Conservation (phyloP, 2,797 vertebrate genomes). For the Nannoperca australis region DNA sequence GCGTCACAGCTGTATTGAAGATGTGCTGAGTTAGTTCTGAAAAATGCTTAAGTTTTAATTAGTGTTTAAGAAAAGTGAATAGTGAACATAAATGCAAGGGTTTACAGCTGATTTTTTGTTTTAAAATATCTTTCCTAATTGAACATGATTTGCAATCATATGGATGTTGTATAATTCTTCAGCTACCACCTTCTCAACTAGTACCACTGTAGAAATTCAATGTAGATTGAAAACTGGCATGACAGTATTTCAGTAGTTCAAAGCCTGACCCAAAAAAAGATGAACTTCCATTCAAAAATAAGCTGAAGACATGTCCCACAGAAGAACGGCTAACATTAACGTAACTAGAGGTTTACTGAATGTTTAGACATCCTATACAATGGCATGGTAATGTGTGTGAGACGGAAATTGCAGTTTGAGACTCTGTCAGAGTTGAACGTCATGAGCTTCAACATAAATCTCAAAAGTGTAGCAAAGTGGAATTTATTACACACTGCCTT, state of each 20-base stretch:
- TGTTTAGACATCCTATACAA: background rate
- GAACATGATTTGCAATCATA: conserved; percentile 9
- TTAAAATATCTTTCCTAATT: conserved; percentile 17
- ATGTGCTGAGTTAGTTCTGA: conserved; percentile 18
- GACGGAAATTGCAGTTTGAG: conserved; percentile 6
- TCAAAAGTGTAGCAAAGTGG: background rate
- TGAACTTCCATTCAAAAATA: conserved; percentile 2
- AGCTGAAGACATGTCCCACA: background rate
- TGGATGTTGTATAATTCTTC: background rate
- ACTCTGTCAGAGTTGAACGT: conserved; percentile 6
- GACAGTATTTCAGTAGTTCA: conserved; percentile 12
- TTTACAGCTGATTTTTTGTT: conserved; percentile 9
- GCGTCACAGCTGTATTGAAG: conserved; percentile 15
- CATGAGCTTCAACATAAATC: conserved; percentile 6
- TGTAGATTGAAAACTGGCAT: background rate
- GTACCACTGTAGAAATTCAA: background rate
- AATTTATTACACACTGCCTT: conserved; percentile 7
- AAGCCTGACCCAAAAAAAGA: background rate
- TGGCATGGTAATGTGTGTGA: background rate
- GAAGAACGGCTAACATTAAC: background rate
- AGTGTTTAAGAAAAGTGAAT: conserved; percentile 25
- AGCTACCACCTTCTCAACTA: background rate
- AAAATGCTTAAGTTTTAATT: conserved; percentile 55
- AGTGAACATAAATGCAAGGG: conserved; percentile 26
- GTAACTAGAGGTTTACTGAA: background rate